A percentile compares a stretch with the other conserved stretches of the same genome.
Evolutionary conservation across 1,140 invertebrate species (phyloP).

Genomic region (Scaptomyza hsui): DNA sequence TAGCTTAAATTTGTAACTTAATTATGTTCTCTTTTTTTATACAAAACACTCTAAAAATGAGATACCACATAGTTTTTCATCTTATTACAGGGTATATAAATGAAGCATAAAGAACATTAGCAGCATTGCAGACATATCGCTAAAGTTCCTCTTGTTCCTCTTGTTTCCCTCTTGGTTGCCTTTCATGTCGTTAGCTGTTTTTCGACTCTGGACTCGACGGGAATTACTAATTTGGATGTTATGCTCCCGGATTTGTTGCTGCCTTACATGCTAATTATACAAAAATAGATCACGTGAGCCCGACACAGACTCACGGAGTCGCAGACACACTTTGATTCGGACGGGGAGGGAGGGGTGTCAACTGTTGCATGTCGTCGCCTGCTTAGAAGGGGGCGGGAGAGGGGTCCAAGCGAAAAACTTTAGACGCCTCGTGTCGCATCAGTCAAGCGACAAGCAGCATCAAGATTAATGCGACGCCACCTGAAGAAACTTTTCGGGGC

Average conservation of each 20-base stretch:
- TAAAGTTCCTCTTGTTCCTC: conserved; percentile 29
- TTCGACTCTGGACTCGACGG: conserved; percentile 27
- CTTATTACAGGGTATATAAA: conserved; percentile 28
- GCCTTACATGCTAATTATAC: conserved; percentile 73
- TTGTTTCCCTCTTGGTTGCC: no score
- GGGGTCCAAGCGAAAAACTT: conserved; percentile 38
- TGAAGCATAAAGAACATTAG: conserved; percentile 32
- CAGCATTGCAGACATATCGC: conserved; percentile 37
- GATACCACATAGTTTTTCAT: not conserved
- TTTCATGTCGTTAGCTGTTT: conserved; percentile 31
- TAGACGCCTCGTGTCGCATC: conserved; percentile 47
- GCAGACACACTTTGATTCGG: not conserved
- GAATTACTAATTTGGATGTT: conserved; percentile 57
- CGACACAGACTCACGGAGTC: not conserved
- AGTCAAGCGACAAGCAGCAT: conserved; percentile 45
- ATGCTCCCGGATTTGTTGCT: conserved; percentile 58
- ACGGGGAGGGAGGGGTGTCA: conserved; percentile 40
- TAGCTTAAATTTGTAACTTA: no score
- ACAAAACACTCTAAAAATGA: no score
- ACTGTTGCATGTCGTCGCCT: conserved; percentile 75
- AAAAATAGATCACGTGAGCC: conserved; percentile 64
- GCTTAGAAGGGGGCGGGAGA: conserved; percentile 48
- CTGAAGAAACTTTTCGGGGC: conserved; percentile 16
- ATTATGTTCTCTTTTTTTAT: no score
- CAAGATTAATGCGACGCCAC: conserved; percentile 71